Percentiles rank a stretch among this genome's conserved stretches.
Conservation (phyloP, 2,113 vertebrate species). For the Pelvicachromis taeniatus region DNA sequence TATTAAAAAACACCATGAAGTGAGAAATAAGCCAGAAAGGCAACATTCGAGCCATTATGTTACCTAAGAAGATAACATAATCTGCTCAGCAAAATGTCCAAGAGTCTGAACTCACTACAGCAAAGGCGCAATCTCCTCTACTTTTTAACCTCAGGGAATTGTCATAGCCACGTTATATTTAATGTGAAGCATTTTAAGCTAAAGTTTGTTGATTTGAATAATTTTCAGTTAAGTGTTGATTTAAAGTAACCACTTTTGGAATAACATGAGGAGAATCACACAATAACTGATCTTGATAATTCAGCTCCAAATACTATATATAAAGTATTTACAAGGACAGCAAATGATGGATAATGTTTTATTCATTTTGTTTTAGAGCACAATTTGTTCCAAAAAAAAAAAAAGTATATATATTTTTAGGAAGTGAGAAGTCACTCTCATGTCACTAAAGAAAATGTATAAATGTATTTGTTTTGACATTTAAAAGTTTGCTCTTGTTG, state of each 20-base stretch:
- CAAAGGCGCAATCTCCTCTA: neutral
- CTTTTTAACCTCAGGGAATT: neutral
- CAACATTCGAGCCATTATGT: neutral
- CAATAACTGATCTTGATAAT: neutral
- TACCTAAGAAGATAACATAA: neutral
- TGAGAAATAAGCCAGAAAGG: constrained; percentile 15
- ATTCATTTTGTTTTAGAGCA: neutral
- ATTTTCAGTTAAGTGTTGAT: neutral
- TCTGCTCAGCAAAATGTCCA: neutral
- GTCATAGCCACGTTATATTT: neutral
- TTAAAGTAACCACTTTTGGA: neutral
- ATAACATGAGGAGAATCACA: neutral
- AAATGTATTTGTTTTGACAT: neutral
- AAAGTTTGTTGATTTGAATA: neutral
- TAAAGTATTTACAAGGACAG: neutral
- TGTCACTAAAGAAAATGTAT: neutral
- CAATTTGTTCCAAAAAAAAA: neutral
- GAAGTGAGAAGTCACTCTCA: neutral
- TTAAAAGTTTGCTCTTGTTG: neutral
- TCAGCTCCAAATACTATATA: neutral
- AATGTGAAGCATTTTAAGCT: neutral
- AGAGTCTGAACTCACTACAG: neutral
- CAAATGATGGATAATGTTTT: neutral
- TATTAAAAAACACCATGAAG: neutral
- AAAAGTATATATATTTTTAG: neutral